Conservation (phyloP, 2,797 vertebrate genomes). For the Mormyrus hasselquistii region DNA sequence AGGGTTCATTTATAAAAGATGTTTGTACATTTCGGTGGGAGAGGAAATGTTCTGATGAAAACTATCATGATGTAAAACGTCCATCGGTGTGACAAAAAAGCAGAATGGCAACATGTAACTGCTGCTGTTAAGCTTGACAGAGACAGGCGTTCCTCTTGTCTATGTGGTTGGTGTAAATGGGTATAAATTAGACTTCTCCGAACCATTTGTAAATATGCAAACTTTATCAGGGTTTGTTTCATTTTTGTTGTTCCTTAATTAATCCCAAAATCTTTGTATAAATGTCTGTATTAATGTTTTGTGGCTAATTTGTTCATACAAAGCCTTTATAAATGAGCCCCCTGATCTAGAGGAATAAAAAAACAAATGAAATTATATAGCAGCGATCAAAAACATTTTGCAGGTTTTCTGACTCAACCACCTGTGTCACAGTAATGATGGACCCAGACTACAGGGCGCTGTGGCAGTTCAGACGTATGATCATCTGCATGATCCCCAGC, state of each 20-base stretch:
- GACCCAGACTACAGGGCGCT: slow-evolving; percentile 16
- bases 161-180: neutral
- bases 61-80: neutral
- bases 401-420: neutral
- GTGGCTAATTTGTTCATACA: neutral
- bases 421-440: neutral
- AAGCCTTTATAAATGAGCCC: neutral
- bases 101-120: neutral
- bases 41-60: neutral
- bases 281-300: neutral
- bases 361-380: neutral
- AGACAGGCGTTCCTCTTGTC: neutral
- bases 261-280: neutral
- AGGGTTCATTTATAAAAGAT: neutral
- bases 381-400: neutral
- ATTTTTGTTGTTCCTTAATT: neutral
- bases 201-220: neutral
- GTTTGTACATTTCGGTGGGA: neutral
- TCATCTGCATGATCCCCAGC: slow-evolving; percentile 31
- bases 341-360: neutral
- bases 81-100: neutral
- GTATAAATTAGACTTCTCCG: neutral
- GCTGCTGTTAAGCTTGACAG: neutral
- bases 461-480: slow-evolving; percentile 37
- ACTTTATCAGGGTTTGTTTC: neutral